Evolutionary conservation across 2,797 vertebrate genomes (phyloP).

Genomic region (Coluber constrictor): DNA sequence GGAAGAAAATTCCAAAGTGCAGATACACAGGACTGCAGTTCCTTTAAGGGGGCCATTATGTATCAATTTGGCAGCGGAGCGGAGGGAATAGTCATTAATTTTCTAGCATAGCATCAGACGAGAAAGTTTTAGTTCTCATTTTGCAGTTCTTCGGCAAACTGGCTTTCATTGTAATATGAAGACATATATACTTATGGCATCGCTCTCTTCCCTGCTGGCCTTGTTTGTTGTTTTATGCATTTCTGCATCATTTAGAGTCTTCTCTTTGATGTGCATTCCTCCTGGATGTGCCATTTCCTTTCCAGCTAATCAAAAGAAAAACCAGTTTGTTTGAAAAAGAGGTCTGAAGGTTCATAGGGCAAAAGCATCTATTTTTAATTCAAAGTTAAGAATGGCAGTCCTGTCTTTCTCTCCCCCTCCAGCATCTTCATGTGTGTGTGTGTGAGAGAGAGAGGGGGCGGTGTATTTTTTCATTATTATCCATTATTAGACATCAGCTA

Average conservation of each 20-base stretch:
- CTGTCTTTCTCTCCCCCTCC: constrained; percentile 32
- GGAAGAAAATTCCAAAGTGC: background rate
- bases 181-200: constrained; percentile 75
- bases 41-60: background rate
- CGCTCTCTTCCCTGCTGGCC: constrained; percentile 72
- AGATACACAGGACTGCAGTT: background rate
- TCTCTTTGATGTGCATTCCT: constrained; percentile 81
- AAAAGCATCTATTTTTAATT: constrained; percentile 72
- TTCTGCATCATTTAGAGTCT: constrained; percentile 81
- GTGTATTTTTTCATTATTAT: constrained; percentile 38
- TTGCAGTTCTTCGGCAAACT: constrained; percentile 68
- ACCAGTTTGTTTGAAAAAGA: constrained; percentile 74
- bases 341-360: constrained; percentile 68
- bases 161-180: constrained; percentile 76
- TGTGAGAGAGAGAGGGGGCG: background rate
- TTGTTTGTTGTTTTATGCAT: constrained; percentile 81
- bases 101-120: background rate
- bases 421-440: background rate
- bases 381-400: constrained; percentile 54
- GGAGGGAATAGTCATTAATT: background rate
- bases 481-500: background rate
- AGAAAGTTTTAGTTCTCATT: constrained; percentile 54
- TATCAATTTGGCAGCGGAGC: background rate
- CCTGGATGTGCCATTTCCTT: constrained; percentile 77
- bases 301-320: constrained; percentile 76